Base-by-base conservation (phyloP, 2,888 invertebrate genomes). In the Nemapogon koenigi region DNA sequence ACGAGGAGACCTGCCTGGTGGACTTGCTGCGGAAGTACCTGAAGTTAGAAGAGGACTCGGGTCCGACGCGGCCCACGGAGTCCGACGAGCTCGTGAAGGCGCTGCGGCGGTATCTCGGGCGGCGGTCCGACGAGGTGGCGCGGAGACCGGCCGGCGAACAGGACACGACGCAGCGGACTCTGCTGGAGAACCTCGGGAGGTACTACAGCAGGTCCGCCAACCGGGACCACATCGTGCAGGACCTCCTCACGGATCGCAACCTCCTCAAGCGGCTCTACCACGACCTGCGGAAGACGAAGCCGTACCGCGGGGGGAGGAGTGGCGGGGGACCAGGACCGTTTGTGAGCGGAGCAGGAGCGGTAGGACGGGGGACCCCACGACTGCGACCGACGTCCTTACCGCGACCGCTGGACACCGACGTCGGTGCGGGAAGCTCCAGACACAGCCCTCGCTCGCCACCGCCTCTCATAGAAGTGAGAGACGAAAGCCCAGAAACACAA, bases 241-340 rank as follows among this genome's bases (percentile, higher is more conserved):
- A 88, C 51, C 75, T 91, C 36, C 65, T 91, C 37, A 87, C 87
- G 7, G 87, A 91, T 59, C 81, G 89, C 49, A 86, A 84, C 52
- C 75, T 89, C 16, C 68, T 91, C 37, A 89, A 88, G 59, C 87
- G 84, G 58, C 69, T 89, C 18, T 88, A 89, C 55, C 87, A 88
- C 55, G 88, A 89, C 52, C 70, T 89, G 47, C 79, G 88, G 45
- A 86, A 87, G 52, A 82, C 88, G 16, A 83, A 86, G 49, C 72
- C 78, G 22, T 79, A 78, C 46, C 59, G 73, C 38, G 70, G 71
- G 38, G 65, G 62, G 43, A 59, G 76, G 30, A 27, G 83, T 81
- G 29, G 84, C 81, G 28, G 56, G 39, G 49, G 43, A 45, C 41
- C 25, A 43, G 42, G 35, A 42, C 43, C 28, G 39, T n/a, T n/a